Evolutionary conservation across 2,113 vertebrate species (phyloP).

Genomic region (Monopterus albus): DNA sequence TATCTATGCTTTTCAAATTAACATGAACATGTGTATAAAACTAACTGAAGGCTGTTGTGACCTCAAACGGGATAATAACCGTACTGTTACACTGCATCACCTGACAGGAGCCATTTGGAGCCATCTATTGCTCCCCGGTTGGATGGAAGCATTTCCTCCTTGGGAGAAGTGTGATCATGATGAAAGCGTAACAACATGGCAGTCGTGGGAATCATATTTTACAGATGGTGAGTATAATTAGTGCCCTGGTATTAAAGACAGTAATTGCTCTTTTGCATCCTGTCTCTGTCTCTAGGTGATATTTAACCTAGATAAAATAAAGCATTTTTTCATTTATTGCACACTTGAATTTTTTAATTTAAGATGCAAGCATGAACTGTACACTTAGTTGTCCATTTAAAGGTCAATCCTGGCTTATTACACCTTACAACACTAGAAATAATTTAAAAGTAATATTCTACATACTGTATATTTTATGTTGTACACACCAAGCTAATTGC

Average conservation of each 20-base stretch:
- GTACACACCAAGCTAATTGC: neutral
- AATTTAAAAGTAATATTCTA: too few relatives aligned
- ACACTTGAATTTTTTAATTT: conserved; percentile 25
- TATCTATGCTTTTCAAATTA: conserved; percentile 10
- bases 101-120: conserved; percentile 35
- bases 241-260: conserved; percentile 57
- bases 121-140: conserved; percentile 31
- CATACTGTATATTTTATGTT: too few relatives aligned
- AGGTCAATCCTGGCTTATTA: neutral
- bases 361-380: neutral
- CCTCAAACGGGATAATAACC: conserved; percentile 40
- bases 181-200: conserved; percentile 59
- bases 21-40: neutral
- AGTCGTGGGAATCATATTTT: conserved; percentile 59
- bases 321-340: conserved; percentile 16
- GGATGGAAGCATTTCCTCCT: conserved; percentile 36
- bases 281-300: conserved; percentile 40
- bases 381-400: neutral
- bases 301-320: conserved; percentile 55
- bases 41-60: conserved; percentile 19
- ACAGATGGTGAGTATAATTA: conserved; percentile 71
- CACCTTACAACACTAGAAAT: too few relatives aligned
- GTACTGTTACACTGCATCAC: conserved; percentile 12
- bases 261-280: conserved; percentile 45
- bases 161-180: conserved; percentile 48